Percentiles rank a stretch among this genome's conserved stretches.
These are phyloP conservation scores for Xanthostigma xanthostigma DNA, from an alignment of 2,888 invertebrate species.

Conservation along the genomic window DNA sequence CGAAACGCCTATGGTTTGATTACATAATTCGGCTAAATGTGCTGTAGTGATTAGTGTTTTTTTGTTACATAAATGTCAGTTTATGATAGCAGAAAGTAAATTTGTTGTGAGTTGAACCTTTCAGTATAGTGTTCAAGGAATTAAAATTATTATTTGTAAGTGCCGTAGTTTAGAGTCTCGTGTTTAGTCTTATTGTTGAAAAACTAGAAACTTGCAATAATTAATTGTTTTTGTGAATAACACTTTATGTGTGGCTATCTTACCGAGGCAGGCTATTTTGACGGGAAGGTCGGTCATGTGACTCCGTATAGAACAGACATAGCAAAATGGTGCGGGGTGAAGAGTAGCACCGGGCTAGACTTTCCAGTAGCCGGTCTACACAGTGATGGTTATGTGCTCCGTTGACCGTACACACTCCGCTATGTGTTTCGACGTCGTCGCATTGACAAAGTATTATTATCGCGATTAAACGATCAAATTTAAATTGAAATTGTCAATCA, in stretches of 20 bases:
- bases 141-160: no score
- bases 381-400: conserved; percentile 38
- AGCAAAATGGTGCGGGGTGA: conserved; percentile 18
- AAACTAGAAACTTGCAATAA: no score
- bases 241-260: not conserved
- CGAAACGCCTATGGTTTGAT: no score
- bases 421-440: conserved; percentile 17
- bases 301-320: conserved; percentile 24
- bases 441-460: conserved; percentile 5
- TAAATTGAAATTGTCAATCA: conserved; percentile 23
- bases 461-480: conserved; percentile 4
- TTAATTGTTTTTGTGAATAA: no score
- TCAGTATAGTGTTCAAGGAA: no score
- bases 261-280: conserved; percentile 45
- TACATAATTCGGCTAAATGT: no score
- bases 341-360: conserved; percentile 35
- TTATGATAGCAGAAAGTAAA: no score
- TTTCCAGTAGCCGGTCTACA: conserved; percentile 45
- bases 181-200: no score
- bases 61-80: no score
- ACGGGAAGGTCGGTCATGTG: conserved; percentile 75
- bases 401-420: conserved; percentile 34
- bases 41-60: no score
- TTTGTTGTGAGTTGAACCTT: no score
- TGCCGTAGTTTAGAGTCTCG: no score